phyloP scores from a whole-genome alignment of 2,888 invertebrate genomes.

The Scaptodrosophila latifasciaeformis region DNA sequence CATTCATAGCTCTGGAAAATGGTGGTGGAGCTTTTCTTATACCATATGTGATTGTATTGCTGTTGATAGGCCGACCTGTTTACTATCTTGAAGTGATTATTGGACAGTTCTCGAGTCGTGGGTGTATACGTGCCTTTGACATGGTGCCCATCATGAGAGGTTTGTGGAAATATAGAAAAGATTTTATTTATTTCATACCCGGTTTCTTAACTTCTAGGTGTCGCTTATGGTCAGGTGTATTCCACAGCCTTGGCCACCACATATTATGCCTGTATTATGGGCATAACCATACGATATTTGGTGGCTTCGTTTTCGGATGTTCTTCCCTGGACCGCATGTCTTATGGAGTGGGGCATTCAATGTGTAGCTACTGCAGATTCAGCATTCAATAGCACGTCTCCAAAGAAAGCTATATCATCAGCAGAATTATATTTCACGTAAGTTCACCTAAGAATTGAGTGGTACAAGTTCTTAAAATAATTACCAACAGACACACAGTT shows the following conservation, averaged over 20 bases:
- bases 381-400: slow-evolving; percentile 35
- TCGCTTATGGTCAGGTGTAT: slow-evolving; percentile 78
- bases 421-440: slow-evolving; percentile 75
- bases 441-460: slow-evolving; percentile 24
- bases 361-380: slow-evolving; percentile 69
- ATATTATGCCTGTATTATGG: slow-evolving; percentile 82
- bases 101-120: slow-evolving; percentile 84
- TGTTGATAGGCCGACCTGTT: slow-evolving; percentile 81
- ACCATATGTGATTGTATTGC: slow-evolving; percentile 80
- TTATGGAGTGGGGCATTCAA: slow-evolving; percentile 76
- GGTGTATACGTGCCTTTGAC: slow-evolving; percentile 81
- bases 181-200: too few species aligned
- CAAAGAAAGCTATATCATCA: slow-evolving; percentile 59
- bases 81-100: slow-evolving; percentile 84
- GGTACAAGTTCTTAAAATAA: not conserved
- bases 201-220: too few species aligned
- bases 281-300: slow-evolving; percentile 80
- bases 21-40: slow-evolving; percentile 82
- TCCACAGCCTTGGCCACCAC: slow-evolving; percentile 79
- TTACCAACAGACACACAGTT: slow-evolving; percentile 75
- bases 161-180: too few species aligned
- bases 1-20: slow-evolving; percentile 80
- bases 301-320: slow-evolving; percentile 78
- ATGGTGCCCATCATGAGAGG: slow-evolving; percentile 83
- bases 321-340: slow-evolving; percentile 80